These are phyloP conservation scores for Anniella stebbinsi DNA, from an alignment of 2,797 vertebrate genomes.

Conservation along the genomic window DNA sequence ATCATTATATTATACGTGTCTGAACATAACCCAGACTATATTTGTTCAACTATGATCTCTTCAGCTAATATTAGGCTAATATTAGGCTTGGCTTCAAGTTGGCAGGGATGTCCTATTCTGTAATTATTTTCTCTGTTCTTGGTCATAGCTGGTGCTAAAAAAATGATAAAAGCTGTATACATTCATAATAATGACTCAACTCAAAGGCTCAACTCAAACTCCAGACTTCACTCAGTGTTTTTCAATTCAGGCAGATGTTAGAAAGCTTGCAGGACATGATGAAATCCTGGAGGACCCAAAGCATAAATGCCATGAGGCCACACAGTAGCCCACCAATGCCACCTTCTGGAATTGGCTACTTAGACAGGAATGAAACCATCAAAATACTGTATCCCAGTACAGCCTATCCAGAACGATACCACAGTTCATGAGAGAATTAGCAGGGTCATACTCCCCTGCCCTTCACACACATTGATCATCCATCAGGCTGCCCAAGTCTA, in stretches of 20 bases:
- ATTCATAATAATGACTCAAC: not conserved
- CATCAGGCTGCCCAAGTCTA: not conserved
- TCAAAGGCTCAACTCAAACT: not conserved
- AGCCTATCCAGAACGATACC: no score
- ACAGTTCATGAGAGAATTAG: no score
- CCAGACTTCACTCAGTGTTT: not conserved
- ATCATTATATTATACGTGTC: not conserved
- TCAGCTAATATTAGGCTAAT: not conserved
- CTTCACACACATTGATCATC: not conserved
- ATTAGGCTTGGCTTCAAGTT: not conserved
- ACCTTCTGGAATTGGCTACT: no score
- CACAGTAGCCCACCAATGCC: no score
- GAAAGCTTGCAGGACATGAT: no score
- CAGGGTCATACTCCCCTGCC: not conserved
- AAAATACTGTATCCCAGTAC: no score
- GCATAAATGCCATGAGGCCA: no score
- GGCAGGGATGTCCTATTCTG: not conserved
- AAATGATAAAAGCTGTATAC: not conserved
- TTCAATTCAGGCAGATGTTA: not conserved
- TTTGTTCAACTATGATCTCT: not conserved
- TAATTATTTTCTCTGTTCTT: not conserved
- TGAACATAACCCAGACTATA: not conserved
- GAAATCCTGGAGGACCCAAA: no score
- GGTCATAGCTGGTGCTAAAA: not conserved
- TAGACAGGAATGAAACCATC: no score